Percentiles rank a stretch among this genome's conserved stretches.
Evolutionary conservation across 2,888 invertebrate genomes (phyloP).

Genomic region (Macrophya alboannulata): DNA sequence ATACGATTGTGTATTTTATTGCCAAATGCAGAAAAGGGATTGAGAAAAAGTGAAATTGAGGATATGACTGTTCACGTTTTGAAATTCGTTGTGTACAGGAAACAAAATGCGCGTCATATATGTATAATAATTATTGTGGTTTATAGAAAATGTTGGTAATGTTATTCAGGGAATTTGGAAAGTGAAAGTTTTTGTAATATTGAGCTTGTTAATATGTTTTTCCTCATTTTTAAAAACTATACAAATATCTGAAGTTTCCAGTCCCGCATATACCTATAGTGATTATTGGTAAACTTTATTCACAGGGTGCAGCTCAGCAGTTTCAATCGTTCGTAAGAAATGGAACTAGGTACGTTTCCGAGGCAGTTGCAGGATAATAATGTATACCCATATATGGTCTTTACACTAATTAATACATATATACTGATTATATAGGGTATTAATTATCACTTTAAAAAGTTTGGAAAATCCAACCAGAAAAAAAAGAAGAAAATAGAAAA

Average conservation of each 20-base stretch:
- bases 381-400: not conserved
- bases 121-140: no score
- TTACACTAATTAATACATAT: not conserved
- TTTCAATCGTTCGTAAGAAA: slow-evolving; percentile 85
- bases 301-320: slow-evolving; percentile 88
- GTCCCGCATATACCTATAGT: not conserved
- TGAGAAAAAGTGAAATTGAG: no score
- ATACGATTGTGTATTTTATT: not conserved
- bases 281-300: slow-evolving; percentile 16
- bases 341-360: slow-evolving; percentile 72
- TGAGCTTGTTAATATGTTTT: not conserved
- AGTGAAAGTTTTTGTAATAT: not conserved
- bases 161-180: not conserved
- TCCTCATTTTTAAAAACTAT: not conserved
- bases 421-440: slow-evolving; percentile 14
- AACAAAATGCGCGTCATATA: no score
- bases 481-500: not conserved
- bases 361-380: slow-evolving; percentile 48
- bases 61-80: no score
- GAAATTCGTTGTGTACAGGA: no score
- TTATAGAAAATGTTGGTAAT: not conserved
- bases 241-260: not conserved
- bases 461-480: no score
- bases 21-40: no score
- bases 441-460: not conserved